phyloP scores from a whole-genome alignment of 2,888 invertebrate genomes.

The Ochlodes sylvanus region DNA sequence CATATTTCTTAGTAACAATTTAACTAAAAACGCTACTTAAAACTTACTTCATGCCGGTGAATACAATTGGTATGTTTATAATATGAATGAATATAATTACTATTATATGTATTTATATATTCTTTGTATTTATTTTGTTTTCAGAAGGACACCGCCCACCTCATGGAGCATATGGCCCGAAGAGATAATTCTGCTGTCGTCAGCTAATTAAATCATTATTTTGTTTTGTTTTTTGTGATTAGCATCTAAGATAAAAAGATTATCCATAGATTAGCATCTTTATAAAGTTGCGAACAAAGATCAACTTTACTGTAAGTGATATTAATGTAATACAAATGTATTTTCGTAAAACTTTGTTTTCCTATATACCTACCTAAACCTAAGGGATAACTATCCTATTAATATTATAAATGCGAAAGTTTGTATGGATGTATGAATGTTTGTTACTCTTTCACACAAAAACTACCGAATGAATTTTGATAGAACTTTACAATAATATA shows the following conservation, averaged over 20 bases:
- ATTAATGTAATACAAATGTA: not conserved
- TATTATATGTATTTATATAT: conserved; percentile 11
- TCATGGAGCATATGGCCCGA: conserved; percentile 45
- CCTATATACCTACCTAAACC: not conserved
- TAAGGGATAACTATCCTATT: too few relatives aligned
- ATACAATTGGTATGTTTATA: too few relatives aligned
- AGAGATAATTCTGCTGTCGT: conserved; percentile 47
- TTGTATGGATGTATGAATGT: too few relatives aligned
- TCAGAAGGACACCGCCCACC: conserved; percentile 55
- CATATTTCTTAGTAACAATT: too few relatives aligned
- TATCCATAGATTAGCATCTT: not conserved
- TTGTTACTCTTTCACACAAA: too few relatives aligned
- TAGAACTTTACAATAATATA: too few relatives aligned
- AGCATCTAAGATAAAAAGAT: too few relatives aligned
- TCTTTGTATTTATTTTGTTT: conserved; percentile 43
- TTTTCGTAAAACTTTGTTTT: not conserved
- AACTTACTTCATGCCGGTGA: too few relatives aligned
- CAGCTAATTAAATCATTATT: conserved; percentile 22
- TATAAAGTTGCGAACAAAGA: not conserved
- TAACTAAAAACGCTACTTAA: too few relatives aligned
- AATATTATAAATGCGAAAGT: too few relatives aligned
- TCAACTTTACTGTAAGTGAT: not conserved
- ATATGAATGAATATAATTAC: too few relatives aligned
- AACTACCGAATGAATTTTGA: too few relatives aligned
- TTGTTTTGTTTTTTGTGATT: not conserved